These are phyloP conservation scores for Phenacoccus solenopsis DNA, from an alignment of 1,140 invertebrate genomes.

Conservation along the genomic window DNA sequence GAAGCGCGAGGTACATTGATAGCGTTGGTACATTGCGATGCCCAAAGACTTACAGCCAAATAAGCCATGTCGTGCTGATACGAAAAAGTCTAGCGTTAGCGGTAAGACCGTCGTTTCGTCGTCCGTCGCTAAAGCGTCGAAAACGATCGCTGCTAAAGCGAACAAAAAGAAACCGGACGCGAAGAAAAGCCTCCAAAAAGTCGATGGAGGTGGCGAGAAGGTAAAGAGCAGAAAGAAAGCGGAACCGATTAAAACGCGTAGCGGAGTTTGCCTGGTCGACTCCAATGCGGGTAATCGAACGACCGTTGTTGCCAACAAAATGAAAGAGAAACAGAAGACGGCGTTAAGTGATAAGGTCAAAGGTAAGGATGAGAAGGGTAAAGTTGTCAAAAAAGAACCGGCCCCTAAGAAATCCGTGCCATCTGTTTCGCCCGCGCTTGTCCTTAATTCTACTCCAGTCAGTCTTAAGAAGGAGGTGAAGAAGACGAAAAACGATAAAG, in stretches of 20 bases:
- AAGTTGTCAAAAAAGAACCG: background rate
- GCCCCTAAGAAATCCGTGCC: background rate
- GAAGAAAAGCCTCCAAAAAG: background rate
- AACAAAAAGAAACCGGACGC: background rate
- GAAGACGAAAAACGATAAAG: background rate
- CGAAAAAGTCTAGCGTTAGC: background rate
- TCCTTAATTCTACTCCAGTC: no score
- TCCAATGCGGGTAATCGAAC: background rate
- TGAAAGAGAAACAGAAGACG: background rate
- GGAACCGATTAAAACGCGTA: background rate
- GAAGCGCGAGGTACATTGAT: no score
- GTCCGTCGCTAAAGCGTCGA: background rate
- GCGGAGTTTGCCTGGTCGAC: background rate
- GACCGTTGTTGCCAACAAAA: background rate
- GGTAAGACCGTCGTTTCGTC: background rate
- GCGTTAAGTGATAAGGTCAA: background rate
- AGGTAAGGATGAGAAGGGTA: background rate
- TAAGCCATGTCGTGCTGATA: conserved; percentile 6
- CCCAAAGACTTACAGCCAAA: background rate
- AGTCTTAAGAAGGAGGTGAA: background rate
- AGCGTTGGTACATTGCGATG: background rate
- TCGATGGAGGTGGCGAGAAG: background rate
- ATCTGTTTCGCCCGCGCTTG: background rate
- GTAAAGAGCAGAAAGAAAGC: background rate
- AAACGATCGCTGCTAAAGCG: background rate